Evolutionary conservation across 2,113 vertebrate genomes (phyloP).

Genomic region (Nothobranchius kuhntae): DNA sequence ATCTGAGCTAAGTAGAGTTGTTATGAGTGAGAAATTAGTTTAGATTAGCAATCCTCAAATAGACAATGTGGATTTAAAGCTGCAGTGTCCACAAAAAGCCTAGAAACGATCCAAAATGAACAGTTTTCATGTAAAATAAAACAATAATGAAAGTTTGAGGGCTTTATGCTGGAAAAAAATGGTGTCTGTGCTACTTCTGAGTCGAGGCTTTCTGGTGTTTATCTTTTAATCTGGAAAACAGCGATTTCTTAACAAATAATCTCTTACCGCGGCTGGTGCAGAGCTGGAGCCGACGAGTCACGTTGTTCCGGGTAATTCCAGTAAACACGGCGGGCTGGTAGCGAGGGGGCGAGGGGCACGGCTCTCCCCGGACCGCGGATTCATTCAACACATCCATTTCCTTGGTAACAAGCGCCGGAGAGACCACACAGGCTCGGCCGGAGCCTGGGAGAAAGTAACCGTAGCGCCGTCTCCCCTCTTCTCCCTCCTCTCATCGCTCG

Average conservation of each 20-base stretch:
- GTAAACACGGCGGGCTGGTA: slow-evolving; percentile 55
- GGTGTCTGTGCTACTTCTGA: not conserved
- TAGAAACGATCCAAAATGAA: not conserved
- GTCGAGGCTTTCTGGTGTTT: not conserved
- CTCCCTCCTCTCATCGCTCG: not conserved
- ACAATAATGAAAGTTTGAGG: slow-evolving; percentile 50
- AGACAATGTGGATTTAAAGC: slow-evolving; percentile 68
- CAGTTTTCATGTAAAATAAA: not conserved
- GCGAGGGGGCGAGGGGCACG: slow-evolving; percentile 51
- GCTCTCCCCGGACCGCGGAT: slow-evolving; percentile 48
- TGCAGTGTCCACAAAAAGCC: slow-evolving; percentile 64
- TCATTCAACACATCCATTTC: slow-evolving; percentile 67
- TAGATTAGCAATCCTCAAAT: slow-evolving; percentile 66
- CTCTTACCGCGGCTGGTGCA: slow-evolving; percentile 81
- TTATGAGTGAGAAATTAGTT: slow-evolving; percentile 69
- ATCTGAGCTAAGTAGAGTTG: slow-evolving; percentile 42
- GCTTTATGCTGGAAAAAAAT: not conserved
- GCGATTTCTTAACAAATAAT: slow-evolving; percentile 51
- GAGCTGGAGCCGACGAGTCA: slow-evolving; percentile 71
- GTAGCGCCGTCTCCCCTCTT: slow-evolving; percentile 17
- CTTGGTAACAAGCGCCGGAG: slow-evolving; percentile 57
- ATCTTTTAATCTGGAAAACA: not conserved
- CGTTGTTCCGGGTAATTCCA: slow-evolving; percentile 70
- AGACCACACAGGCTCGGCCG: slow-evolving; percentile 62
- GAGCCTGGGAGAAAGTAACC: slow-evolving; percentile 47